Percentiles rank a stretch among this genome's conserved stretches.
phyloP scores from a whole-genome alignment of 2,113 vertebrate genomes.

The Cyprinodon brontotheroides region DNA sequence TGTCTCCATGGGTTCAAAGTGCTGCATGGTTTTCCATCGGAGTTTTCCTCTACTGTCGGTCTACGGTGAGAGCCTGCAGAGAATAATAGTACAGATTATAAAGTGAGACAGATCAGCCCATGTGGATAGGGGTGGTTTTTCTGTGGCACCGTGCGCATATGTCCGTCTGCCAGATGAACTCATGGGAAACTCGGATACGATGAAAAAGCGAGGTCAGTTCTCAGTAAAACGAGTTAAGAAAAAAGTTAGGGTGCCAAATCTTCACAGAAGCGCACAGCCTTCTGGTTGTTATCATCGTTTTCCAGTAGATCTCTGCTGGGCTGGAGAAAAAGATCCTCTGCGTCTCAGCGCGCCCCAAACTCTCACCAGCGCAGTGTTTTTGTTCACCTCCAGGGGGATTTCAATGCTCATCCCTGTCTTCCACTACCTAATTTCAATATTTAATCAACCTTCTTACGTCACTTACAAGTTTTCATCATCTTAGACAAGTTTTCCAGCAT shows the following conservation, averaged over 20 bases:
- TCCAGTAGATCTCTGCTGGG: constrained; percentile 5
- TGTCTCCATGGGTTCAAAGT: constrained; percentile 86
- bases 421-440: constrained; percentile 72
- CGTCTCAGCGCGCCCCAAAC: constrained; percentile 20
- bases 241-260: constrained; percentile 34
- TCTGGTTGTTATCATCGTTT: constrained; percentile 1
- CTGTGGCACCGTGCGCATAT: constrained; percentile 47
- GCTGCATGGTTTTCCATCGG: constrained; percentile 78
- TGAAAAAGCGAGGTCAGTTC: constrained; percentile 4
- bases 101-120: constrained; percentile 43
- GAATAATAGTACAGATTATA: constrained; percentile 21
- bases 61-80: constrained; percentile 35
- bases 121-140: constrained; percentile 42
- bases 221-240: constrained; percentile 32
- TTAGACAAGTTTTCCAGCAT: neutral
- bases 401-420: constrained; percentile 46
- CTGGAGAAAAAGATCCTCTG: constrained; percentile 32
- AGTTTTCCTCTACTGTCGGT: constrained; percentile 52
- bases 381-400: constrained; percentile 31
- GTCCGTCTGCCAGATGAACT: constrained; percentile 35
- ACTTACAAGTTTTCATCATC: constrained; percentile 60
- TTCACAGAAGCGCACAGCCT: constrained; percentile 15
- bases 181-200: constrained; percentile 29
- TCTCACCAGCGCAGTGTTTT: constrained; percentile 20
- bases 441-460: constrained; percentile 89